Base-by-base conservation (phyloP, 2,113 vertebrate species). In the Malurus elegans region DNA sequence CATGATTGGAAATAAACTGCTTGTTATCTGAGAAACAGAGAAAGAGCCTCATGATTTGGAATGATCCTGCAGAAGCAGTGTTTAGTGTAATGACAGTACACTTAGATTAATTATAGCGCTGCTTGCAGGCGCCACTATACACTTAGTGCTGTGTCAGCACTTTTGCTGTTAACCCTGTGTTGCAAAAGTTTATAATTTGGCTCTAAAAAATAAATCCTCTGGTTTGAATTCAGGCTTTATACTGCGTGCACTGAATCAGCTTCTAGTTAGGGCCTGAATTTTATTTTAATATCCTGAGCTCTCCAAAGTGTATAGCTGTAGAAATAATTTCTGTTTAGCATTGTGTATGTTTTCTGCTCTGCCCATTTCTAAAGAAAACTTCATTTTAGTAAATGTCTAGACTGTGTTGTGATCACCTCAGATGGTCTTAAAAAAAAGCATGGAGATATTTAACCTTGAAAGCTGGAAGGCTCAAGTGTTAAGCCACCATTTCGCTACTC, bases 51-150 rank as follows among this genome's bases (percentile, higher is more conserved):
- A 53, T 94, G 93, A 91, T 96, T 97, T 96, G 96, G 86, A 97
- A 96, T 84, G 95, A 93, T 97, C 93, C 95, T 96, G 96, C 91
- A 98, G 94, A 96, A 97, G 97, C 97, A 97, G 95, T 50, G 51
- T 96, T 98, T 96, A 97, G 93, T 91, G 86, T 97, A 98, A 98
- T 97, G 97, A 97, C 90, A 96, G 93, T 96, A 96, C 94, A 94
- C 97, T 98, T 96, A 97, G 96, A 98, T 98, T 98, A 98, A 98
- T 98, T 98, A 97, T 90, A 97, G 96, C 6, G 2, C 88, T 96
- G 93, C 91, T 97, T 94, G 93, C 36, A 62, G 97, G 96, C 94
- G 12, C 95, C 94, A 96, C 95, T 90, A 93, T 91, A 42, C 85
- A 79, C 88, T 97, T 92, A 71, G 90, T 92, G 81, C 91, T 40